Base-by-base conservation (phyloP, 2,888 invertebrate species). In the Ctenicera cuprea region DNA sequence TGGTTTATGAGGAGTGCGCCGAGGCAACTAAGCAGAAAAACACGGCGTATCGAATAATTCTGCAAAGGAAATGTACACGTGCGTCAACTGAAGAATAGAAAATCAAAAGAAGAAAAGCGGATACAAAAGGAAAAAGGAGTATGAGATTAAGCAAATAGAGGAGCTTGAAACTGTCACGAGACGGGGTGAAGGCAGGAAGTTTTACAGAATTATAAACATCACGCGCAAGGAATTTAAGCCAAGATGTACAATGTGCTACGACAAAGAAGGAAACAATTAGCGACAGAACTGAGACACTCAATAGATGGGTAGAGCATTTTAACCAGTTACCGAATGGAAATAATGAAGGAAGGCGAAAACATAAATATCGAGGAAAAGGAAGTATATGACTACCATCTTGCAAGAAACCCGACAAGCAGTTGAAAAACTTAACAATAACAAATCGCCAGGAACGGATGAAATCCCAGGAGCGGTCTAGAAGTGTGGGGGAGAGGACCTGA, bases 1-100 rank as follows among this genome's bases (percentile, higher is more conserved):
- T 45, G 14, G 16, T 45, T 45, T 45, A 45, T 45, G 45, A 45
- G 16, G 45, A 45, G n/a, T 16, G 14, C 45, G 45, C 45, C 18
- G 45, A 16, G 18, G 45, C 45, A 45, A 45, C 16, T 14, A 45
- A 45, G 4, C n/a, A n/a, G n/a, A n/a, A n/a, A n/a, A n/a, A n/a
- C n/a, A n/a, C n/a, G n/a, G n/a, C n/a, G n/a, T n/a, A n/a, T n/a
- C n/a, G n/a, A n/a, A n/a, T n/a, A 8, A 45, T 26, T 5, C 38
- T 4, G 5, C 38, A n/a, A 11, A 38, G n/a, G 38, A 2, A 45
- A 45, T 14, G 45, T 16, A 16, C 45, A 45, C 14, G 45, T 8
- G 45, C 45, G 18, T 45, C 45, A 45, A 16, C n/a, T 45, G 45
- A 45, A 45, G 45, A 45, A 45, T 45, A 45, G 3, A 16, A 45